Conservation (phyloP, 2,888 invertebrate species). For the Salpingus planirostris region DNA sequence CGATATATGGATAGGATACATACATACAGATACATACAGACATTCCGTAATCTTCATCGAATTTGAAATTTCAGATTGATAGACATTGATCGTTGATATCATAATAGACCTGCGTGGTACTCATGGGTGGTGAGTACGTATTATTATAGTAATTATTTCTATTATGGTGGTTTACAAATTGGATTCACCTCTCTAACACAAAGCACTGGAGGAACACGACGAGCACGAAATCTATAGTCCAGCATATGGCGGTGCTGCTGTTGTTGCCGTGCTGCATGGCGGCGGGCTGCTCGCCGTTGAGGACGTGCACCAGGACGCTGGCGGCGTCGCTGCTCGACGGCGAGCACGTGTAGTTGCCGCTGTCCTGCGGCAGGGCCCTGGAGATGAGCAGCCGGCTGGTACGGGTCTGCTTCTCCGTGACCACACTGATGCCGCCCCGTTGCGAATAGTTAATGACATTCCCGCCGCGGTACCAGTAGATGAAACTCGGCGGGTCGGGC, state of each 20-base stretch:
- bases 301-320: conserved; percentile 49
- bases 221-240: conserved; percentile 30
- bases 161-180: not conserved
- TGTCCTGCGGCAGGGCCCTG: conserved; percentile 71
- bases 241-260: conserved; percentile 26
- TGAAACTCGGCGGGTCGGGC: conserved; percentile 72
- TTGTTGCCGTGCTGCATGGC: conserved; percentile 42
- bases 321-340: conserved; percentile 52
- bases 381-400: conserved; percentile 79
- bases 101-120: conserved; percentile 7
- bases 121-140: not conserved
- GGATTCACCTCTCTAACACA: conserved; percentile 32
- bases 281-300: conserved; percentile 45
- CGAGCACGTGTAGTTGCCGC: conserved; percentile 84
- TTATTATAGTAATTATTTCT: too few relatives aligned
- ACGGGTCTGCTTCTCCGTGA: conserved; percentile 76
- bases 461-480: conserved; percentile 74
- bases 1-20: conserved; percentile 15
- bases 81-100: conserved; percentile 14
- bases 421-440: conserved; percentile 76
- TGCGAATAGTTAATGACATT: conserved; percentile 78
- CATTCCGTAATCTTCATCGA: too few relatives aligned
- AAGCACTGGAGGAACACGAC: conserved; percentile 28
- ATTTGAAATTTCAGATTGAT: too few relatives aligned
- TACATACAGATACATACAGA: too few relatives aligned